Percentiles rank a stretch among this genome's conserved stretches.
Evolutionary conservation across 2,888 invertebrate genomes (phyloP).

Genomic region (Ornithoptera priamus): DNA sequence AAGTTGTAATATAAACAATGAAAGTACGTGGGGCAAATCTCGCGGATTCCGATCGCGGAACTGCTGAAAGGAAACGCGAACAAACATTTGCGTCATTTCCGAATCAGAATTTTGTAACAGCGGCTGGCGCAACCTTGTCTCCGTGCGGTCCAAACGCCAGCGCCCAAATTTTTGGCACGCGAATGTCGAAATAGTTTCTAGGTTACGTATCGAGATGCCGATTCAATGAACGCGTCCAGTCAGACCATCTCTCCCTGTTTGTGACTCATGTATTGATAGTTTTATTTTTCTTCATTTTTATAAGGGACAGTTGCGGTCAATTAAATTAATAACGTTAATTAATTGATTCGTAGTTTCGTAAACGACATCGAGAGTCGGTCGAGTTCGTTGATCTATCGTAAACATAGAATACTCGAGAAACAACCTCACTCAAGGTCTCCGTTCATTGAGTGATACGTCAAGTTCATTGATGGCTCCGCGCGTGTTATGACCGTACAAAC

Average conservation of each 20-base stretch:
- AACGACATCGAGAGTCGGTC: constrained; percentile 34
- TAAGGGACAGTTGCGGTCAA: not conserved
- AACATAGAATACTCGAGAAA: constrained; percentile 51
- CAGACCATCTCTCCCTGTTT: constrained; percentile 23
- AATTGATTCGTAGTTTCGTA: not conserved
- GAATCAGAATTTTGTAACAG: constrained; percentile 29
- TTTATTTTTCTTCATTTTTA: constrained; percentile 1
- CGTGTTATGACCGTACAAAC: constrained; percentile 30
- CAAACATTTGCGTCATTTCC: constrained; percentile 47
- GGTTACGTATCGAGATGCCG: constrained; percentile 35
- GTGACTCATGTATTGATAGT: constrained; percentile 18
- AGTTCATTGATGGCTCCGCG: constrained; percentile 63
- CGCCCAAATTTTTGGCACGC: constrained; percentile 29
- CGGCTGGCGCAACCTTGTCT: constrained; percentile 15
- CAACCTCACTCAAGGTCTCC: constrained; percentile 67
- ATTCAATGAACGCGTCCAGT: constrained; percentile 30
- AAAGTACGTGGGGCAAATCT: constrained; percentile 43
- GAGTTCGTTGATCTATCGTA: constrained; percentile 63
- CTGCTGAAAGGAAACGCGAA: constrained; percentile 38
- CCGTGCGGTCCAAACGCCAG: constrained; percentile 1
- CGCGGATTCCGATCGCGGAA: constrained; percentile 50
- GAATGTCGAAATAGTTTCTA: constrained; percentile 36
- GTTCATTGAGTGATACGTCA: constrained; percentile 60
- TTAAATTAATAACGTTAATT: constrained; percentile 4
- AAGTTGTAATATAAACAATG: constrained; percentile 19